Base-by-base conservation (phyloP, 1,140 invertebrate species). In the Drosophila kohkoa region DNA sequence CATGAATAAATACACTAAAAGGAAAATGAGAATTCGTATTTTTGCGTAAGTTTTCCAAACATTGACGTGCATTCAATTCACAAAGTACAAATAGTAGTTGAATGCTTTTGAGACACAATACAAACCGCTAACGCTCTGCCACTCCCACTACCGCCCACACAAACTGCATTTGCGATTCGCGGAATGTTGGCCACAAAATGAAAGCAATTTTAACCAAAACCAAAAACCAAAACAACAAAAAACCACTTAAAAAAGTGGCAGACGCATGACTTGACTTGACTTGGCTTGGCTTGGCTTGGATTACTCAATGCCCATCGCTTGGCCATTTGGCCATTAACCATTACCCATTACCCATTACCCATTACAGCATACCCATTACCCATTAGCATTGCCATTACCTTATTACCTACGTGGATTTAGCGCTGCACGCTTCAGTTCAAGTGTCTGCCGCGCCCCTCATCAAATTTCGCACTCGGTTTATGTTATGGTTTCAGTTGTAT, bases 401-500 rank as follows among this genome's bases (percentile, higher is more conserved):
- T 67, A 75, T 75, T 70, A 70, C 65, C 58, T 75, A 57, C 54
- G 54, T 57, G 54, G 54, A 57, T 57, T 41, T 57, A 57, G 58
- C 55, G 49, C 30, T 73, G 70, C 70, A 73, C 64, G 70, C 64
- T 67, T 73, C 63, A 57, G 63, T 67, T 73, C 70, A 59, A 73
- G 65, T 69, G 64, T 68, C 64, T 60, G 71, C 46, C 55, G 20
- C 57, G 70, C 49, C 71, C 71, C 71, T 55, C 71, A 62, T 74
- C 71, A 74, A 74, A 74, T 74, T 74, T 74, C 57, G 71, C 71
- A 68, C 57, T 67, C 64, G 48, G 46, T 58, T 67, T 45, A 57
- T 57, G 70, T 67, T 59, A 49, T 59, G 54, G 30, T 52, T 46
- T 38, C 7, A 59, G n/a, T 45, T 46, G 15, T 46, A 15, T 46